These are phyloP conservation scores for Tetramorium alpestre DNA, from an alignment of 1,140 invertebrate genomes.

Conservation along the genomic window DNA sequence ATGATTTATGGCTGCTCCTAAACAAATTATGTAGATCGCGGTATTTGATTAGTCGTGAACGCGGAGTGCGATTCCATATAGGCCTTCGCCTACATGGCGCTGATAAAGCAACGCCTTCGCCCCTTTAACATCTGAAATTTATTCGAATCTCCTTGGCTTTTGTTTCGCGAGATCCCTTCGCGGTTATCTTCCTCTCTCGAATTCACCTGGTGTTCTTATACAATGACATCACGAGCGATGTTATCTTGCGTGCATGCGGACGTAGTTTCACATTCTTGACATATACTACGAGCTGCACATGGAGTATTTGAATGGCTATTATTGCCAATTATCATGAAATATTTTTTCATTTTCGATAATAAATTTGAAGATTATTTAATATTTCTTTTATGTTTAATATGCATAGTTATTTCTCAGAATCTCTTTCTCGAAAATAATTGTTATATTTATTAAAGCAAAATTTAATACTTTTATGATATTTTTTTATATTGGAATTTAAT, in stretches of 20 bases:
- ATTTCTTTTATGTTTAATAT: background rate
- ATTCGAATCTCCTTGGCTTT: background rate
- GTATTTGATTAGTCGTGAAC: constrained; percentile 65
- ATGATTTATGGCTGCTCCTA: constrained; percentile 69
- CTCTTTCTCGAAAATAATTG: background rate
- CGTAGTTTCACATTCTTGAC: background rate
- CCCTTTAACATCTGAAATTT: background rate
- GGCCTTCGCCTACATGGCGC: background rate
- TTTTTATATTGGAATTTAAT: background rate
- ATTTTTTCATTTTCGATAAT: background rate
- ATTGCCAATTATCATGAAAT: background rate
- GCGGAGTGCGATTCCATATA: background rate
- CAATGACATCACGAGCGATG: background rate
- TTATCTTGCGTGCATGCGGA: background rate
- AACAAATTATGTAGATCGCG: constrained; percentile 74
- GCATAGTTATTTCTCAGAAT: background rate
- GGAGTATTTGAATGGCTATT: background rate
- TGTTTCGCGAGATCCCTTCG: background rate
- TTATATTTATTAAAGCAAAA: background rate
- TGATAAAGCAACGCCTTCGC: constrained; percentile 38
- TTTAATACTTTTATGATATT: background rate
- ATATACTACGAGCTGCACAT: background rate
- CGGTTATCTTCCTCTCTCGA: background rate
- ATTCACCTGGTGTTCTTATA: background rate
- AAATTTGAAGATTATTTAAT: background rate